Conservation (phyloP, 2,888 invertebrate species). For the Saturnia japonica region DNA sequence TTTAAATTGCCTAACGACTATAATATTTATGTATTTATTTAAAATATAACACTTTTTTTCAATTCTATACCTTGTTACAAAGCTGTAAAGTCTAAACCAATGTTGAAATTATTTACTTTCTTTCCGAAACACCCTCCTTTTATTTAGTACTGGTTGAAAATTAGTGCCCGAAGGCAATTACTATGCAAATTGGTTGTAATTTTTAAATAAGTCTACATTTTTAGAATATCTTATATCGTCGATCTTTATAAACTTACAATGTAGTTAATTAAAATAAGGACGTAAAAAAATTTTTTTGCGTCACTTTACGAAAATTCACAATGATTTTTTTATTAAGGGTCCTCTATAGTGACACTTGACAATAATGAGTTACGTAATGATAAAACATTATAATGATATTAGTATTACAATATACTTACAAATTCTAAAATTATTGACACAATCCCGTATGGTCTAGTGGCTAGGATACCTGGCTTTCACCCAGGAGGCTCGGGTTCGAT, state of each 20-base stretch:
- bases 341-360: too few relatives aligned
- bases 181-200: slow-evolving; percentile 13
- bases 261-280: not conserved
- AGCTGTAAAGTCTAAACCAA: not conserved
- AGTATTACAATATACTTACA: not conserved
- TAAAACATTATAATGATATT: too few relatives aligned
- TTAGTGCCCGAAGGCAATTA: slow-evolving; percentile 12
- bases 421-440: not conserved
- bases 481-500: slow-evolving; percentile 89
- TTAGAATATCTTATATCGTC: not conserved
- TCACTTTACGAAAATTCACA: not conserved
- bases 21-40: not conserved
- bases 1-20: not conserved
- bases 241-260: not conserved
- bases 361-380: too few relatives aligned
- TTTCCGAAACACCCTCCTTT: not conserved
- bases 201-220: slow-evolving; percentile 3
- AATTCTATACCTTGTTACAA: not conserved
- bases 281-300: not conserved
- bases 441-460: slow-evolving; percentile 85
- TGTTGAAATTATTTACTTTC: not conserved
- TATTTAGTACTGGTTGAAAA: not conserved
- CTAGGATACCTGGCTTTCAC: slow-evolving; percentile 88
- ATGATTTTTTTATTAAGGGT: not conserved
- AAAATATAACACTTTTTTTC: not conserved